Evolutionary conservation across 2,113 vertebrate genomes (phyloP).

Genomic region (Cephalopholis sonnerati): DNA sequence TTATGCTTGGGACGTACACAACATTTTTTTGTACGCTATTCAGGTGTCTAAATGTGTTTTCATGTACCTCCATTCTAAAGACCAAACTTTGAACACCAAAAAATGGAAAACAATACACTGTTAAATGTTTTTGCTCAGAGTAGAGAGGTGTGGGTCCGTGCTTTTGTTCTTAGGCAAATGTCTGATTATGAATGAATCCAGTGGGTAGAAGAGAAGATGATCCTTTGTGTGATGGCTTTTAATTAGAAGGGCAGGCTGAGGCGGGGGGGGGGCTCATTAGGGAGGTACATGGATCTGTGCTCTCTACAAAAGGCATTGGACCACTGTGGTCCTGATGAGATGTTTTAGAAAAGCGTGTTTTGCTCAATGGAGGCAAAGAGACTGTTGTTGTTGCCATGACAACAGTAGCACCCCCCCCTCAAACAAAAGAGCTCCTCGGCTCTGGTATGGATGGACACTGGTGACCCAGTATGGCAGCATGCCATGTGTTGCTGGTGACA

Average conservation of each 20-base stretch:
- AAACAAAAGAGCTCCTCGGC: conserved; percentile 33
- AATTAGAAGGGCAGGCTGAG: conserved; percentile 49
- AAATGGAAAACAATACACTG: background rate
- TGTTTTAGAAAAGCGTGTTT: conserved; percentile 15
- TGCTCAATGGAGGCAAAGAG: conserved; percentile 21
- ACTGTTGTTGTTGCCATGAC: conserved; percentile 38
- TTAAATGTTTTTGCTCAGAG: conserved; percentile 12
- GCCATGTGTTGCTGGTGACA: conserved; percentile 10
- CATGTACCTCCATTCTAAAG: background rate
- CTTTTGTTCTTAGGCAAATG: conserved; percentile 59
- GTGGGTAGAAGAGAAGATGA: conserved; percentile 29
- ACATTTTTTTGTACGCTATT: background rate
- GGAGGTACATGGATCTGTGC: conserved; percentile 37
- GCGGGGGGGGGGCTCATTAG: conserved; percentile 69
- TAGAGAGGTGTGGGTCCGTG: conserved; percentile 24
- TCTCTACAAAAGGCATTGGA: conserved; percentile 32
- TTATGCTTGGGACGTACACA: background rate
- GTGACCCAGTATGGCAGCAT: conserved; percentile 39
- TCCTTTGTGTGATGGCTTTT: conserved; percentile 69
- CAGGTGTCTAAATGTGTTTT: background rate
- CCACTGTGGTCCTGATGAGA: conserved; percentile 56
- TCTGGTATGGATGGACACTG: conserved; percentile 35
- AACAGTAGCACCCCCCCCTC: conserved; percentile 28
- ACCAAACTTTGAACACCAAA: background rate
- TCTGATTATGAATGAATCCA: conserved; percentile 51